Evolutionary conservation across 2,113 vertebrate genomes (phyloP), one percentile per base, ranked within the genome.

Genomic region (Brachyhypopomus gauderio): DNA sequence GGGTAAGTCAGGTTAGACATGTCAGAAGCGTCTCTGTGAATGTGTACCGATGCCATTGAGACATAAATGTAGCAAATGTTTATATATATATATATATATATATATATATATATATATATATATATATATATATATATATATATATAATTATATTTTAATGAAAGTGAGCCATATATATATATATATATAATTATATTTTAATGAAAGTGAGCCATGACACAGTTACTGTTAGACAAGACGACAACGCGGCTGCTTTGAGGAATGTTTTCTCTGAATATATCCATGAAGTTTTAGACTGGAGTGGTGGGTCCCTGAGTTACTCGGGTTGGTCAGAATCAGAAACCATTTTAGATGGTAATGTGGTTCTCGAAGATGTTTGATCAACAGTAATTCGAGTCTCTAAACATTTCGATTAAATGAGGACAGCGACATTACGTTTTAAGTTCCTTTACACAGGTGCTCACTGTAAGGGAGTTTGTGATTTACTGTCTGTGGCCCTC

Each of bases 341-440:
- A n/a, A n/a, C n/a, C n/a, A 27, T 22, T 77, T 77, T 63, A 25
- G 14, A 77, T 63, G 75, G 6, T 77, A 77, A 77, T 77, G 75
- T 9, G 34, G 12, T 14, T 77, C 75, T 38, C 27, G 17, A 8
- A 48, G 59, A 41, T n/a, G 45, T 64, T 25, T 63, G 36, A 77
- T 8, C 9, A 45, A 3, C 9, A 45, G 9, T 52, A 19, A 62
- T 30, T 48, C 38, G 1, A 36, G 16, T 38, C 14, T 60, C 59
- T 7, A 17, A 77, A 77, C 45, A 60, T 77, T 23, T 11, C 2
- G 75, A 52, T 77, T 22, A 52, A 64, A 77, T 41, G 75, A 64
- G 59, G 75, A 48, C 59, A 27, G 5, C 23, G 6, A 0, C 8
- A 8, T 58, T 4, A 62, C 38, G 17, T 63, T 63, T 56, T 48